These are phyloP conservation scores for Corythoichthys intestinalis DNA, from an alignment of 2,113 vertebrate genomes.

Conservation along the genomic window DNA sequence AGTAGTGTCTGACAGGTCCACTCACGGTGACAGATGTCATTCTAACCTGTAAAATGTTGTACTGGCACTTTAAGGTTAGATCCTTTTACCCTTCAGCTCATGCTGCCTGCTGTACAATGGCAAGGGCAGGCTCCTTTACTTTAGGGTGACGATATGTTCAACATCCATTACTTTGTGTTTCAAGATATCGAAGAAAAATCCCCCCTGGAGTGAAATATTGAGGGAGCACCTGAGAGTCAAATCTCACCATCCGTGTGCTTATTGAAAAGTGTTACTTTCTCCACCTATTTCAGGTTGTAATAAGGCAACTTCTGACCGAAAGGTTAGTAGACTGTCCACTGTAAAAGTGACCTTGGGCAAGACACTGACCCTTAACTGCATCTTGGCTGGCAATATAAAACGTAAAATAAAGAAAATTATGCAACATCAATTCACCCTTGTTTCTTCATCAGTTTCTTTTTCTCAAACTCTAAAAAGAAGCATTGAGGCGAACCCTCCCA, in stretches of 20 bases:
- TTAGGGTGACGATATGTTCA: conserved; percentile 29
- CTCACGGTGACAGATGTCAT: conserved; percentile 74
- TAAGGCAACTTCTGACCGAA: too few relatives aligned
- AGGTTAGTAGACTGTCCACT: too few relatives aligned
- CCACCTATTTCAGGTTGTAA: background rate
- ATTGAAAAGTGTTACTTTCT: background rate
- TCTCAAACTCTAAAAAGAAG: conserved; percentile 47
- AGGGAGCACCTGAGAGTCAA: background rate
- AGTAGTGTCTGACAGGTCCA: conserved; percentile 71
- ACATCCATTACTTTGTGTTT: conserved; percentile 15
- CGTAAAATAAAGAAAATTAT: background rate
- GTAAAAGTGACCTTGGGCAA: too few relatives aligned
- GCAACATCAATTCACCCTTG: conserved; percentile 5
- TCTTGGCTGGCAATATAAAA: too few relatives aligned
- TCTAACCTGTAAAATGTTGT: conserved; percentile 75
- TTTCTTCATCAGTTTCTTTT: conserved; percentile 31
- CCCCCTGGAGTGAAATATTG: conserved; percentile 17
- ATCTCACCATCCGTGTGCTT: background rate
- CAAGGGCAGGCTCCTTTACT: conserved; percentile 40
- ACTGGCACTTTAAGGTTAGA: conserved; percentile 73
- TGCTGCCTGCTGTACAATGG: conserved; percentile 55
- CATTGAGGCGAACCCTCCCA: conserved; percentile 59
- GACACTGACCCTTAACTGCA: too few relatives aligned
- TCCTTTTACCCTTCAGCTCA: conserved; percentile 64
- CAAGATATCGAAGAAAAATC: conserved; percentile 13